Conservation (phyloP, 2,113 vertebrate genomes). For the Polyodon spathula region DNA sequence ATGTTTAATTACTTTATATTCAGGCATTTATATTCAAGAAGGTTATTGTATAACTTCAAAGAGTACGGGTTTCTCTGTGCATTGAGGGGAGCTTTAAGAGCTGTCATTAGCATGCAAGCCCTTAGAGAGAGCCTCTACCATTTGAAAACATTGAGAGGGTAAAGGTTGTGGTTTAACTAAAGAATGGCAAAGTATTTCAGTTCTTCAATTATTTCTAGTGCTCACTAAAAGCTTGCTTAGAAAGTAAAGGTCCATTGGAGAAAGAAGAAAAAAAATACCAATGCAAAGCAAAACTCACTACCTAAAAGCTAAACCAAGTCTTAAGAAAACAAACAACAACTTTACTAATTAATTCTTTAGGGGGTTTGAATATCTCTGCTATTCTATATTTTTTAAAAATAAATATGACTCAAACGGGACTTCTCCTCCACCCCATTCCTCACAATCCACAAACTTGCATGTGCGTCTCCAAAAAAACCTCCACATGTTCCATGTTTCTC, state of each 20-base stretch:
- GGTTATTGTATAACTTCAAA: no score
- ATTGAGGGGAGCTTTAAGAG: slow-evolving; percentile 61
- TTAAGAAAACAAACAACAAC: slow-evolving; percentile 61
- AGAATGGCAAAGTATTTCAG: slow-evolving; percentile 43
- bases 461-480: background rate
- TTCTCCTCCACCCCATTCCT: slow-evolving; percentile 1
- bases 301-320: slow-evolving; percentile 54
- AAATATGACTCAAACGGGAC: no score
- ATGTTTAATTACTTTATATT: background rate
- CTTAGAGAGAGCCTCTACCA: slow-evolving; percentile 57
- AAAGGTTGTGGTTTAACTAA: slow-evolving; percentile 42
- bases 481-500: no score
- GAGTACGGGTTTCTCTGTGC: slow-evolving; percentile 40
- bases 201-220: no score
- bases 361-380: no score
- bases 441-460: background rate
- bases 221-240: slow-evolving; percentile 59
- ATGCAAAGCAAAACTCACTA: slow-evolving; percentile 31
- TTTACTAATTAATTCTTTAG: slow-evolving; percentile 53
- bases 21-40: background rate
- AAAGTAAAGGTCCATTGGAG: slow-evolving; percentile 60
- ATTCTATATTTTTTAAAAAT: no score
- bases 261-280: slow-evolving; percentile 23
- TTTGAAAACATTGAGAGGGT: slow-evolving; percentile 41
- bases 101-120: slow-evolving; percentile 62